Base-by-base conservation (phyloP, 2,888 invertebrate species). In the Reticulitermes lucifugus region DNA sequence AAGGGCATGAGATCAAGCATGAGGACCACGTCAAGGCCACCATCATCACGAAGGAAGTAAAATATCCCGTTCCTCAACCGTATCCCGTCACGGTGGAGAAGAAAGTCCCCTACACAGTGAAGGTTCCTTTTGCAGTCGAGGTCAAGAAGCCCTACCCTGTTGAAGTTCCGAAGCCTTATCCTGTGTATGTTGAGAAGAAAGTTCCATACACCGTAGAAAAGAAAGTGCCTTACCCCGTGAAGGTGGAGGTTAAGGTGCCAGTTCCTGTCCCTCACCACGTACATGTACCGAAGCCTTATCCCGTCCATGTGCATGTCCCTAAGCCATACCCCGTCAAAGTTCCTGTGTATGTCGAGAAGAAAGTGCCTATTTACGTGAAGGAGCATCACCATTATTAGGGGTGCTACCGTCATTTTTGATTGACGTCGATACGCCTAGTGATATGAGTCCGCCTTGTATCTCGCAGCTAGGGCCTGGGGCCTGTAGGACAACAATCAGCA, bases 121-220 rank as follows among this genome's bases (percentile, higher is more conserved):
- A 90, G 87, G 90, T 93, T 84, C 93, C 93, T 88, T 95, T 95
- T 84, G 84, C 86, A 21, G 86, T 86, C 25, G 86, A 84, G 29
- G 93, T 94, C 43, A 95, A 95, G 90, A 94, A 95, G 90, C 96
- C 96, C 86, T 94, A 94, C 90, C 95, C 96, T 89, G 96, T 96
- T 9, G 90, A 91, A 86, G 90, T 86, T 9, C 85, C 85, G 21
- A 84, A 85, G 71, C 86, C 86, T 46, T 85, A 85, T 65, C 86
- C 84, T 60, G 86, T 85, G 21, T 93, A 93, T 86, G 93, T 93
- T n/a, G 89, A 89, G 84, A 89, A 89, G 94, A 95, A 88, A 84
- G 94, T 96, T 0, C 96, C 95, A 0, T 83, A 77, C 82, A 83
- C 80, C 43, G 87, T 87, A 41, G 91, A 83, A 87, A 88, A 79